Evolutionary conservation across 2,113 vertebrate genomes (phyloP).

Genomic region (Prionailurus bengalensis): DNA sequence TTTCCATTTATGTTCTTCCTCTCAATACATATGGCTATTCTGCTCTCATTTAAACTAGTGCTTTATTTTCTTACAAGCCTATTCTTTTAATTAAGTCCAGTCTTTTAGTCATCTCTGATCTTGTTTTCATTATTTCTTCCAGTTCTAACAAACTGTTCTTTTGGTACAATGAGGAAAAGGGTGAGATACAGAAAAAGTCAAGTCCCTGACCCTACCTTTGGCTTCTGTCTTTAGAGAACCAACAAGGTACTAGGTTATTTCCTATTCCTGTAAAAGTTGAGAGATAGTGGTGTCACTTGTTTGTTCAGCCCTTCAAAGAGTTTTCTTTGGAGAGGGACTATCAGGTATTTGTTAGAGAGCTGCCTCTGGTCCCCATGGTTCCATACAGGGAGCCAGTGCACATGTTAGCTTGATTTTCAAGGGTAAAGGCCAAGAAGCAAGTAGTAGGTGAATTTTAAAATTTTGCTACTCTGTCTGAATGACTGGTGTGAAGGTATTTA

Average conservation of each 20-base stretch:
- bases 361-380: neutral
- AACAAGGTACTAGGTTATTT: neutral
- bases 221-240: neutral
- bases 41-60: neutral
- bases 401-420: neutral
- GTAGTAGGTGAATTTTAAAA: neutral
- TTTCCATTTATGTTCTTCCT: neutral
- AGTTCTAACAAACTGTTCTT: neutral
- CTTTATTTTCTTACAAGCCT: conserved; percentile 22
- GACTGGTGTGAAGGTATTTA: neutral
- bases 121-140: conserved; percentile 30
- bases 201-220: neutral
- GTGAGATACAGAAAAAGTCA: neutral
- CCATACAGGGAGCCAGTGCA: neutral
- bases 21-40: neutral
- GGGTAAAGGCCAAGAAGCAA: neutral
- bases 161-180: neutral
- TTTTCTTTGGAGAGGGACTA: conserved; percentile 35
- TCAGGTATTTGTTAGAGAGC: neutral
- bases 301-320: conserved; percentile 18
- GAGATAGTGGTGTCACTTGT: neutral
- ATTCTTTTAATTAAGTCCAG: conserved; percentile 18
- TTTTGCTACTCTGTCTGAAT: neutral
- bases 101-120: conserved; percentile 16
- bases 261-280: conserved; percentile 13